phyloP scores from a whole-genome alignment of 37 sponge, comb jelly and placozoan species.

The Diacarnus erythraeanus region DNA sequence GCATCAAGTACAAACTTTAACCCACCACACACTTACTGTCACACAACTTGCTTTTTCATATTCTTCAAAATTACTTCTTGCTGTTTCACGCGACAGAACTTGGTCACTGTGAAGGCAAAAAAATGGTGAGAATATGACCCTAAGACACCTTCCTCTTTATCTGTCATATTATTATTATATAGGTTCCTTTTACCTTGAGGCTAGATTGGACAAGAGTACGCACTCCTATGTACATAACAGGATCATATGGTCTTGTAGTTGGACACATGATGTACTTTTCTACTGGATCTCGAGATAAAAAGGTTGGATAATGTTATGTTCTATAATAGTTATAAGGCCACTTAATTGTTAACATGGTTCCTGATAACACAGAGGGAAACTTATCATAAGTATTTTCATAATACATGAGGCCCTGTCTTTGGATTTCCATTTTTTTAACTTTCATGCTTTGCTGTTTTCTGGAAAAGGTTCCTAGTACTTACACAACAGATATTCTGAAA shows the following conservation, averaged over 20 bases:
- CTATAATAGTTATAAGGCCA: not conserved
- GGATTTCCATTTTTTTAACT: too few species aligned
- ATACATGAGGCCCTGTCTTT: too few species aligned
- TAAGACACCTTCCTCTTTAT: not conserved
- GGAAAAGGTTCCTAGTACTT: too few species aligned
- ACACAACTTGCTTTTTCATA: constrained; percentile 89
- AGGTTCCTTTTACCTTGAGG: constrained; percentile 44
- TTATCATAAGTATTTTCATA: too few species aligned
- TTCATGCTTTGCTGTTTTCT: too few species aligned
- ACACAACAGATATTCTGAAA: too few species aligned
- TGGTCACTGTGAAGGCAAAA: constrained; percentile 88
- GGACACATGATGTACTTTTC: constrained; percentile 90
- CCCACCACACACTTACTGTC: constrained; percentile 83
- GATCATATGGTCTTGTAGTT: constrained; percentile 88
- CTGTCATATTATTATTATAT: not conserved
- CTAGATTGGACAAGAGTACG: constrained; percentile 32
- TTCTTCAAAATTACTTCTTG: constrained; percentile 53
- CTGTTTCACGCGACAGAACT: constrained; percentile 85
- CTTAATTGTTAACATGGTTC: too few species aligned
- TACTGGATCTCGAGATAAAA: constrained; percentile 91
- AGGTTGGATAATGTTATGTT: constrained; percentile 29
- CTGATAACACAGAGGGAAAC: too few species aligned
- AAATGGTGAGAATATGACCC: constrained; percentile 13
- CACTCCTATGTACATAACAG: constrained; percentile 53
- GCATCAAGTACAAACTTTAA: constrained; percentile 63